Evolutionary conservation across 1,140 invertebrate species (phyloP).

Genomic region (Bacillus rossius): DNA sequence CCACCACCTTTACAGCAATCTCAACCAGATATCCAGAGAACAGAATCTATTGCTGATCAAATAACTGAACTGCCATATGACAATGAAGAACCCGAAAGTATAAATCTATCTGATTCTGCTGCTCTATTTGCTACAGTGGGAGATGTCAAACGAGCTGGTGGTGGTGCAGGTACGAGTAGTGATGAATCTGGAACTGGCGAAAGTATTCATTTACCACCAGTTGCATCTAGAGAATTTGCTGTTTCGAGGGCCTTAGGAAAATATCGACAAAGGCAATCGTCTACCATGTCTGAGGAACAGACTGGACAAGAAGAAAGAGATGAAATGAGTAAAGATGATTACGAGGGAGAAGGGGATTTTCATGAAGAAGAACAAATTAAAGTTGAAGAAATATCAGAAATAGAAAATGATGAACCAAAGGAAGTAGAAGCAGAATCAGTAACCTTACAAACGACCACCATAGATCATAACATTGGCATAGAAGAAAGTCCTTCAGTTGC

Average conservation of each 20-base stretch:
- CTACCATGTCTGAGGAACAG: constrained; percentile 57
- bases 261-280: constrained; percentile 70
- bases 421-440: too few species aligned
- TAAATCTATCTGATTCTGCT: constrained; percentile 18
- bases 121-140: constrained; percentile 67
- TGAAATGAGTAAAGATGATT: constrained; percentile 30
- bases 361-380: constrained; percentile 36
- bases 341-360: constrained; percentile 37
- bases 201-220: constrained; percentile 42
- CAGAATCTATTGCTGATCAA: background rate
- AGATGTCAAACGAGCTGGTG: constrained; percentile 55
- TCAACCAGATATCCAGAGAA: constrained; percentile 34
- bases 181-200: constrained; percentile 44
- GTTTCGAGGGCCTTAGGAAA: constrained; percentile 76
- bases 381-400: constrained; percentile 31
- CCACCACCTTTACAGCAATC: constrained; percentile 23
- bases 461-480: background rate
- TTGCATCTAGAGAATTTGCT: constrained; percentile 72
- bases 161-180: background rate
- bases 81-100: constrained; percentile 49
- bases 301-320: constrained; percentile 43
- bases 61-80: constrained; percentile 41
- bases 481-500: constrained; percentile 60
- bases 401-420: constrained; percentile 24
- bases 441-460: too few species aligned